Evolutionary conservation across 2,797 vertebrate species (phyloP).

Genomic region (Amblyraja radiata): DNA sequence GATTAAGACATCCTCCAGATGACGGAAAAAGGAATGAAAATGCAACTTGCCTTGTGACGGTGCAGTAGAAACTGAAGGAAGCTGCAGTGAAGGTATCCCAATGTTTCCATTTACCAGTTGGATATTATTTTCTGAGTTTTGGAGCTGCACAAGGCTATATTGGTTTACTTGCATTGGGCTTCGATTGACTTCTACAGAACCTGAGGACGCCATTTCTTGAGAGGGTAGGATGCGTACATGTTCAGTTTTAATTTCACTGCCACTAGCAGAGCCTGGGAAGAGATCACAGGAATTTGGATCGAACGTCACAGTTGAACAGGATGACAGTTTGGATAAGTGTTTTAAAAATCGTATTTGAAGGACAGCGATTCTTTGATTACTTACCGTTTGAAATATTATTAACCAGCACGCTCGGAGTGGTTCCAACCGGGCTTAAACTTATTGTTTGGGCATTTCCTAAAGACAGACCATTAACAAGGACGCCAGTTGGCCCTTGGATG

Average conservation of each 20-base stretch:
- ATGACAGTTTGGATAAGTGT: slow-evolving; percentile 63
- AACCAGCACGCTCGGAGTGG: slow-evolving; percentile 59
- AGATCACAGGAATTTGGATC: slow-evolving; percentile 57
- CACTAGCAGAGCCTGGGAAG: slow-evolving; percentile 73
- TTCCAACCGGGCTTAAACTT: slow-evolving; percentile 72
- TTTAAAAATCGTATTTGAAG: slow-evolving; percentile 76
- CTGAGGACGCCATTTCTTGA: slow-evolving; percentile 79
- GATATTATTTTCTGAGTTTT: slow-evolving; percentile 70
- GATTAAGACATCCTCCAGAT: not conserved
- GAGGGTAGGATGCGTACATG: slow-evolving; percentile 67
- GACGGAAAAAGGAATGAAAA: slow-evolving; percentile 38
- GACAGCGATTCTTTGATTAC: slow-evolving; percentile 66
- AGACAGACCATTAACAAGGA: slow-evolving; percentile 87
- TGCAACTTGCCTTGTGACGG: slow-evolving; percentile 76
- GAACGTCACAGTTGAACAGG: slow-evolving; percentile 66
- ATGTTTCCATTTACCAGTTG: slow-evolving; percentile 75
- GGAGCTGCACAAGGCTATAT: slow-evolving; percentile 89
- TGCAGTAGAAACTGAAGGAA: slow-evolving; percentile 74
- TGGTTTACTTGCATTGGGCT: slow-evolving; percentile 82
- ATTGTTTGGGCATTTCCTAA: slow-evolving; percentile 77
- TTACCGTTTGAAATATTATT: slow-evolving; percentile 74
- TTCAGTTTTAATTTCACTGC: slow-evolving; percentile 84
- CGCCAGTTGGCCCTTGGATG: slow-evolving; percentile 83
- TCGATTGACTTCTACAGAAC: slow-evolving; percentile 75
- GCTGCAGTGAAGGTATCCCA: slow-evolving; percentile 80